Base-by-base conservation (phyloP, 2,113 vertebrate genomes). In the Heloderma charlesbogerti region DNA sequence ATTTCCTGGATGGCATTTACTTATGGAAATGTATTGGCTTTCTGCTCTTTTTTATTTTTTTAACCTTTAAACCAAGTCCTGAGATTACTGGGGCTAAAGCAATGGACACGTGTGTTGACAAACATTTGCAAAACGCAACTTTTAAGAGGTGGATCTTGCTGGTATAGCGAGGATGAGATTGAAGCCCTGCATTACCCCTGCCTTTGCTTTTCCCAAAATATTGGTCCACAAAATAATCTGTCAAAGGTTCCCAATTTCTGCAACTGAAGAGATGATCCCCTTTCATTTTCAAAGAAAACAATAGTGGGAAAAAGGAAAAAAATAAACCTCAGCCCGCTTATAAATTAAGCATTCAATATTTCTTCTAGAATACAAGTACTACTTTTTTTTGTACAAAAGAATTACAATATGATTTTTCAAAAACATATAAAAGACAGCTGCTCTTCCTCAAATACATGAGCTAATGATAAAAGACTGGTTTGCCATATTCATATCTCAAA, bases 181-280 rank as follows among this genome's bases (percentile, higher is more conserved):
- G 97, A 97, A 97, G 97, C 97, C 97, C 96, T 97, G 96, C 96
- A 94, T 96, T 96, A 96, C 97, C 97, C 96, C 97, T 96, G 96
- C 97, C 95, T 97, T 96, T 90, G 91, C 96, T 97, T 97, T 86
- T 95, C 97, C 97, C 94, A 97, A 98, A 98, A 98, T 97, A 98
- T 98, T 99, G 98, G 98, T 99, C 99, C 98, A 98, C 98, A 99
- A 98, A 98, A 97, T 95, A 98, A 97, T 98, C 97, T 96, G 95
- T 95, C 92, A 97, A 96, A 97, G 96, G 95, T 97, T 96, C 96
- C 96, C 95, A 96, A 95, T 95, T 97, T 97, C 95, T 82, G 96
- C 96, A 98, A 96, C 96, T 96, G 95, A 97, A 97, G 95, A 97
- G 96, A 98, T 98, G 97, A 98, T 98, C 97, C 97, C 97, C 96